Evolutionary conservation across 2,888 invertebrate genomes (phyloP), one percentile per base, ranked within the genome.

Genomic region (Theodoxus fluviatilis): DNA sequence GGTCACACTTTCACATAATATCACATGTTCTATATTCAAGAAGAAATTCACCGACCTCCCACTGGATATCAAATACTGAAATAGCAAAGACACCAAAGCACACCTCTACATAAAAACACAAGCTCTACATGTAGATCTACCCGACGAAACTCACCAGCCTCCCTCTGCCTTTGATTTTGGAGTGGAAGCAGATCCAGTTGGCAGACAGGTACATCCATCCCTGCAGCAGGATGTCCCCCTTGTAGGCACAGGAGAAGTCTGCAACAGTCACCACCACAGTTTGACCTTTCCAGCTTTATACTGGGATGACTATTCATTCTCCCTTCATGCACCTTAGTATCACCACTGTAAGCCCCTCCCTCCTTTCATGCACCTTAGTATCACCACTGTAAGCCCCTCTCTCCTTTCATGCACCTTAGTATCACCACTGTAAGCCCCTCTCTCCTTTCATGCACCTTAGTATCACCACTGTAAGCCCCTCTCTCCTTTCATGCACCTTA

Each of bases 131-230:
- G 18, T n/a, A 49, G 18, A 49, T n/a, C n/a, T n/a, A n/a, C n/a
- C n/a, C n/a, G n/a, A n/a, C n/a, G n/a, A 40, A 43, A 72, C 89
- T 90, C 88, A 94, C 94, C 92, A 94, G 94, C 83, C 95, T 94
- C 77, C 95, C 94, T 88, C 95, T 94, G 83, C 96, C 96, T 87
- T 96, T 95, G 72, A 97, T 95, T 88, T 96, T 96, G 75, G 96
- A 96, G 88, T 96, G 95, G 90, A 96, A 96, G 80, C 95, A 96
- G 89, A 96, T 95, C 89, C 95, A 95, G 87, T 95, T 94, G 85
- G 94, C 93, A 75, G 96, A 95, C 85, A 96, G 94, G 89, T 96
- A 96, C 79, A 97, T 91, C 86, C 94, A 93, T 69, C 96, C 96
- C 89, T 96, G 96, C 33, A 96, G 91, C 68, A 96, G 89, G 80